Evolutionary conservation across 2,797 vertebrate species (phyloP), one percentile per base, ranked within the genome.

Genomic region (Gymnoscopelus microlampas): DNA sequence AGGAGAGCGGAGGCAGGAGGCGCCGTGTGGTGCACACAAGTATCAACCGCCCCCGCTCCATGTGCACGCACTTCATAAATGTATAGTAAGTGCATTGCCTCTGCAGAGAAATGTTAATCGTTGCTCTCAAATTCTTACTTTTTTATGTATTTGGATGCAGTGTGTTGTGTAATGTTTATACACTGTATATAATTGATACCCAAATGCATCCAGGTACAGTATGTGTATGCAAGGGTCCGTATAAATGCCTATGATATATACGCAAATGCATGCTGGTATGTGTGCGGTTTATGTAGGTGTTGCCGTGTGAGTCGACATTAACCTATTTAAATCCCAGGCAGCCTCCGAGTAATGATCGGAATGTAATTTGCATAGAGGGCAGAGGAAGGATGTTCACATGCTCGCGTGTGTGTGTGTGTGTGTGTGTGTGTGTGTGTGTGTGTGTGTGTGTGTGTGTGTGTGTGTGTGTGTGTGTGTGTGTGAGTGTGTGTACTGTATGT

Each of bases 1-100:
- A 62, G 67, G 66, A 73, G 74, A 71, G 69, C 66, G 51, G 73
- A 26, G 76, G 70, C 0, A 68, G 62, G 65, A 63, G 32, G 32
- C 32, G 32, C 32, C 32, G 32, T 5, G 32, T 5, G 32, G 32
- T 5, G 32, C 32, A 4, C 26, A 4, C 35, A 39, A 39, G 5
- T 35, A 44, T 44, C 39, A 44, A 10, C 7, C 39, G 39, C 39
- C 39, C 39, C 39, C 39, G 39, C 39, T 44, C 39, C 39, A 44
- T 10, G 39, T 44, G 32, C 32, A 35, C 32, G 39, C 39, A 44
- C 39, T 44, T 44, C 39, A 44, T 44, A 44, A 35, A 35, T 10
- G 39, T 44, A 1, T 8, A 44, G 5, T 8, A 44, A 44, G 39
- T 44, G 7, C 39, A 10, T 44, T 8, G 9, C 39, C 39, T 44